These are phyloP conservation scores for Anisognathus igniventris DNA, from an alignment of 2,797 vertebrate species.

Conservation along the genomic window DNA sequence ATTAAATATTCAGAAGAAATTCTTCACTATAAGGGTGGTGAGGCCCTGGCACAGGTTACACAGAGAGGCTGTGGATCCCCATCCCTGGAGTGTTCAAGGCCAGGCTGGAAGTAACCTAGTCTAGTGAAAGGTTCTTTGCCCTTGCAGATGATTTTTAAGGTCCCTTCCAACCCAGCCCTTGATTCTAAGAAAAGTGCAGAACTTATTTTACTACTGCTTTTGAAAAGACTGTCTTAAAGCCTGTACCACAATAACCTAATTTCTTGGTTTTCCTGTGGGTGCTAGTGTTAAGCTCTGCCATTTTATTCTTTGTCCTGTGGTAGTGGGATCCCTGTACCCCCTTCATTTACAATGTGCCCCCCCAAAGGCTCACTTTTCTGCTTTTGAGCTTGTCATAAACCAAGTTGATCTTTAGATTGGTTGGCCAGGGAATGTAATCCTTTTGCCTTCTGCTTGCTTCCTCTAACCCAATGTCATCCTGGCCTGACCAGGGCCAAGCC, in stretches of 20 bases:
- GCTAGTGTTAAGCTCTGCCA: neutral
- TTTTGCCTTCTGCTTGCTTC: neutral
- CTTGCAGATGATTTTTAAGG: neutral
- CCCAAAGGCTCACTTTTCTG: neutral
- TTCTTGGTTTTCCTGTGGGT: neutral
- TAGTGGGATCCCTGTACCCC: neutral
- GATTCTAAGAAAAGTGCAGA: neutral
- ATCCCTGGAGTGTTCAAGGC: neutral
- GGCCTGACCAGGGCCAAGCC: neutral
- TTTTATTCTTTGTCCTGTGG: neutral
- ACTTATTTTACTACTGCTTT: neutral
- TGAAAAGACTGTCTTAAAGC: neutral
- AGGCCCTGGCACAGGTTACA: neutral
- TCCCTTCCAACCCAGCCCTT: neutral
- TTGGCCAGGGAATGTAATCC: neutral
- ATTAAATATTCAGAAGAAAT: neutral
- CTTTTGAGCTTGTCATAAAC: neutral
- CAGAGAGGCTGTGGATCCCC: neutral
- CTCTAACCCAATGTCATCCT: neutral
- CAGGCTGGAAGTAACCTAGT: neutral
- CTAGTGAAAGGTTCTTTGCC: neutral
- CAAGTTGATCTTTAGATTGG: neutral
- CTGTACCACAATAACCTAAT: neutral
- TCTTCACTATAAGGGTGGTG: neutral
- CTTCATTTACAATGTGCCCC: neutral